Percentiles rank a stretch among this genome's conserved stretches.
These are phyloP conservation scores for Lates calcarifer DNA, from an alignment of 2,113 vertebrate species.

Conservation along the genomic window DNA sequence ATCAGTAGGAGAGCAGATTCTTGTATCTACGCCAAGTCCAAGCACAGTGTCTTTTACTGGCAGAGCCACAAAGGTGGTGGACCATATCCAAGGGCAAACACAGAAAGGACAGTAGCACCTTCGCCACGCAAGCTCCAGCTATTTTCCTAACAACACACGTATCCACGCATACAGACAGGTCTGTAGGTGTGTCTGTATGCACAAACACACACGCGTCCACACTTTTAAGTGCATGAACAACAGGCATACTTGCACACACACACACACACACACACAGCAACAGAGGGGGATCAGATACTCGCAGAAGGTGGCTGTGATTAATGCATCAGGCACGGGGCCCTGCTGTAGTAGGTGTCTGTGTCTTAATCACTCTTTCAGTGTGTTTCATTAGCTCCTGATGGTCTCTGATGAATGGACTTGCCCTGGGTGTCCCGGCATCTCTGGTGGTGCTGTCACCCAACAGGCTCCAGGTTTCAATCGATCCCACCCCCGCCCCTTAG, in stretches of 20 bases:
- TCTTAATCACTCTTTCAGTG: slow-evolving; percentile 82
- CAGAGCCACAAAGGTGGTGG: slow-evolving; percentile 56
- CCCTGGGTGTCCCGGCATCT: slow-evolving; percentile 51
- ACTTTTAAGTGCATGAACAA: slow-evolving; percentile 16
- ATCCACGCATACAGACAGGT: slow-evolving; percentile 1
- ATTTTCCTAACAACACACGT: slow-evolving; percentile 46
- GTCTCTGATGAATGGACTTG: slow-evolving; percentile 74
- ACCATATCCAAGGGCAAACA: slow-evolving; percentile 55
- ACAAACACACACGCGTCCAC: slow-evolving; percentile 32
- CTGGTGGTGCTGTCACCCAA: slow-evolving; percentile 50
- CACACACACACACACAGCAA: slow-evolving; percentile 41
- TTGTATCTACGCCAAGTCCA: slow-evolving; percentile 44
- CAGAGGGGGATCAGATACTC: slow-evolving; percentile 45
- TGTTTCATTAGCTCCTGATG: slow-evolving; percentile 83
- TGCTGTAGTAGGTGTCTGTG: slow-evolving; percentile 73
- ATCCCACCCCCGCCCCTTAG: slow-evolving; percentile 35
- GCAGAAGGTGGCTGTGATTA: slow-evolving; percentile 77
- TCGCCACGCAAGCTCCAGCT: neutral
- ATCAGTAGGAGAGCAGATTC: slow-evolving; percentile 35
- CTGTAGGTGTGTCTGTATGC: neutral
- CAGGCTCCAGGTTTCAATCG: slow-evolving; percentile 52
- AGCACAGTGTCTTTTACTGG: slow-evolving; percentile 40
- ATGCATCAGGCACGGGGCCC: slow-evolving; percentile 65
- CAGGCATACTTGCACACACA: slow-evolving; percentile 21
- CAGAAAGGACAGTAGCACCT: slow-evolving; percentile 43